A percentile compares a stretch with the other conserved stretches of the same genome.
phyloP scores from a whole-genome alignment of 2,797 vertebrate species.

The Uromys caudimaculatus region DNA sequence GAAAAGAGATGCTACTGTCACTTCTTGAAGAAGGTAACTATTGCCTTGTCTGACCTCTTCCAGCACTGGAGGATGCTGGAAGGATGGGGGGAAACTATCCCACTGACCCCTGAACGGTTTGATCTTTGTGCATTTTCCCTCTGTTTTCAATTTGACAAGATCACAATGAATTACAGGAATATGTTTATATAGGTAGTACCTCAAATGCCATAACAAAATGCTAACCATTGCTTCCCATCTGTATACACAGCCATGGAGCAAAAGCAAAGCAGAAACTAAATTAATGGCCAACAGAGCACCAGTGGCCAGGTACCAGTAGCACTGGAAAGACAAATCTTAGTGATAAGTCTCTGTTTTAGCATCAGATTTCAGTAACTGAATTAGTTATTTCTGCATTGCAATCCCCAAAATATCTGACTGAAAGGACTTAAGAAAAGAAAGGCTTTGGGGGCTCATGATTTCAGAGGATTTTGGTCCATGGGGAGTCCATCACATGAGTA shows the following conservation, averaged over 20 bases:
- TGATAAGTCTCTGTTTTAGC: neutral
- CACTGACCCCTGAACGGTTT: neutral
- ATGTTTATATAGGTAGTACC: neutral
- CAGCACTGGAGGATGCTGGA: neutral
- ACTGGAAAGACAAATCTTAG: neutral
- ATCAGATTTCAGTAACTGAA: neutral
- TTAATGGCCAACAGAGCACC: neutral
- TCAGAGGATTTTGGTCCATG: neutral
- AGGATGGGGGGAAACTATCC: neutral
- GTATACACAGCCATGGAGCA: neutral
- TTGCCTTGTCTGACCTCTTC: neutral
- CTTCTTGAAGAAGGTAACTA: conserved; percentile 18
- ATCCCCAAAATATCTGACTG: neutral
- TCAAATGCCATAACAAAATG: conserved; percentile 37
- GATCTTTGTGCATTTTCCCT: neutral
- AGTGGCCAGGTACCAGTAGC: neutral
- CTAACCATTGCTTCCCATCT: neutral
- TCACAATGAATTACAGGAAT: conserved; percentile 3
- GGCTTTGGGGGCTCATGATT: neutral
- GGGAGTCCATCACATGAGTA: neutral
- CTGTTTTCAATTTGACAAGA: conserved; percentile 26
- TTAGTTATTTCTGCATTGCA: neutral
- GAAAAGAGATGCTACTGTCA: neutral
- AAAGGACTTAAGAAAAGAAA: neutral
- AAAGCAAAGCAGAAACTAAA: conserved; percentile 37